phyloP scores from a whole-genome alignment of 1,140 invertebrate genomes.

The Procambarus virginalis region DNA sequence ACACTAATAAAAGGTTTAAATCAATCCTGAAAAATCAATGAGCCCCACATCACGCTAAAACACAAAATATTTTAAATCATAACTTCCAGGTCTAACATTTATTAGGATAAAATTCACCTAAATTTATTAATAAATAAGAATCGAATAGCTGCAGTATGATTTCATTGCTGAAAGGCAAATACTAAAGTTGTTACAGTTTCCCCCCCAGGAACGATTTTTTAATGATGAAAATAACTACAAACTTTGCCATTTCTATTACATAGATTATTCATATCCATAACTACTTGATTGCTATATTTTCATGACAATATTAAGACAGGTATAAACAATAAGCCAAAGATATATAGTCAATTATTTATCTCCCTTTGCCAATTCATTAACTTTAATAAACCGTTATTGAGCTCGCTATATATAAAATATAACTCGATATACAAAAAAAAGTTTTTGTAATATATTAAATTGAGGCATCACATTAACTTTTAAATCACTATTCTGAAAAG shows the following conservation, averaged over 20 bases:
- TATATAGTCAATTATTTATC: background rate
- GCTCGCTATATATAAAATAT: background rate
- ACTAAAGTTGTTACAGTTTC: background rate
- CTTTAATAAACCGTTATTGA: background rate
- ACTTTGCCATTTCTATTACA: background rate
- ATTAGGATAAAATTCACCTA: background rate
- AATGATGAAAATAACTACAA: slow-evolving; percentile 2
- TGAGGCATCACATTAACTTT: background rate
- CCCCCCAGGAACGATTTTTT: background rate
- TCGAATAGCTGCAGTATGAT: background rate
- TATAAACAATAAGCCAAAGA: background rate
- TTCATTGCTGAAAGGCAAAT: background rate
- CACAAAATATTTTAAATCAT: too few relatives aligned
- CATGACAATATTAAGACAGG: background rate
- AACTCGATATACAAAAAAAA: background rate
- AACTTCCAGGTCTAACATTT: too few relatives aligned
- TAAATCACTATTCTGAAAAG: background rate
- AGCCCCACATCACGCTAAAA: too few relatives aligned
- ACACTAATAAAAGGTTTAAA: too few relatives aligned
- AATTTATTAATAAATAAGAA: background rate
- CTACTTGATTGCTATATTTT: background rate
- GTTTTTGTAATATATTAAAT: background rate
- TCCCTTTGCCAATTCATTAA: background rate
- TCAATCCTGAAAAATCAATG: too few relatives aligned
- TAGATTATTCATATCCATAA: slow-evolving; percentile 4